Evolutionary conservation across 2,113 vertebrate species (phyloP).

Genomic region (Bungarus multicinctus): DNA sequence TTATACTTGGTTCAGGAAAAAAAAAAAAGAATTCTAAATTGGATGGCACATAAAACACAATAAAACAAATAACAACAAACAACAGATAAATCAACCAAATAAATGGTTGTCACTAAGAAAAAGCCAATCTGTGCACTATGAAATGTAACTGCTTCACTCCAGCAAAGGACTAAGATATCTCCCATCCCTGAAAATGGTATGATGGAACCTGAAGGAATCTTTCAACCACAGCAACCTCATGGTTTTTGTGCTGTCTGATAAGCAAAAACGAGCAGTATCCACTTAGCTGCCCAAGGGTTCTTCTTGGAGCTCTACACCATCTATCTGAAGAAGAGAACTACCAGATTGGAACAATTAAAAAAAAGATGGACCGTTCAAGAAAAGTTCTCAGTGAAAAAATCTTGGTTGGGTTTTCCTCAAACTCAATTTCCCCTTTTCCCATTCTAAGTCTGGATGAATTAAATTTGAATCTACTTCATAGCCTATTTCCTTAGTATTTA

Average conservation of each 20-base stretch:
- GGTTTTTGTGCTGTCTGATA: not conserved
- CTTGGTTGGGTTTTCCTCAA: not conserved
- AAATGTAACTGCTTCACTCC: not conserved
- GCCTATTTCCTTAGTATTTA: not conserved
- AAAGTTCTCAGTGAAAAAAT: not conserved
- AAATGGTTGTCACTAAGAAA: not conserved
- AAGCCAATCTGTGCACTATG: not conserved
- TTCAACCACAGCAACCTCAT: not conserved
- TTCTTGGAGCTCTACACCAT: not conserved
- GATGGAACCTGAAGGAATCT: not conserved
- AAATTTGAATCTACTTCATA: not conserved
- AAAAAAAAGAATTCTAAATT: not conserved
- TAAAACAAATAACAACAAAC: not conserved
- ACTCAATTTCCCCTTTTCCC: not conserved
- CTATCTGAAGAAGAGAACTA: not conserved
- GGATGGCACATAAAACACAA: not conserved
- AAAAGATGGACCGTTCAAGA: not conserved
- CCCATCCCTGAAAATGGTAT: not conserved
- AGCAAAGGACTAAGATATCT: not conserved
- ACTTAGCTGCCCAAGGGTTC: not conserved
- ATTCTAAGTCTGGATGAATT: not conserved
- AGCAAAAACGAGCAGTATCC: not conserved
- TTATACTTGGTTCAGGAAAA: not conserved
- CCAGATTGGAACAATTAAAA: not conserved
- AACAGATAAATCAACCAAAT: not conserved